phyloP scores from a whole-genome alignment of 2,888 invertebrate genomes.

The Unio delphinus region DNA sequence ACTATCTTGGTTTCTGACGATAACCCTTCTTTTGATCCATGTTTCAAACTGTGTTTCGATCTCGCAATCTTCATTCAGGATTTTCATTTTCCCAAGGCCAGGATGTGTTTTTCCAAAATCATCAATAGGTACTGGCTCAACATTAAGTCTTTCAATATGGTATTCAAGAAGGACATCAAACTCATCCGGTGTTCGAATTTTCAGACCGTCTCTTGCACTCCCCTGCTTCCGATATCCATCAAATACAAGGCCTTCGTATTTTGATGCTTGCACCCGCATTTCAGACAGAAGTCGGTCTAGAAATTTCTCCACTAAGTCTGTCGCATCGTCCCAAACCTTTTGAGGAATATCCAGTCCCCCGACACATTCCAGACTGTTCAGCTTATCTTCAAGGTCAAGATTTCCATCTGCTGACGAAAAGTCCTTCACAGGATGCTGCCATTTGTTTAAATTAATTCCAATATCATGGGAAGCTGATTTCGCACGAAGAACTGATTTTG shows the following conservation, averaged over 20 bases:
- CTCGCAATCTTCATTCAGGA: neutral
- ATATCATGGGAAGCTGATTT: neutral
- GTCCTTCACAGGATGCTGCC: conserved; percentile 1
- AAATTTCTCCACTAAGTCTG: neutral
- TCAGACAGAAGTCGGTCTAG: conserved; percentile 6
- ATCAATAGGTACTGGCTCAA: neutral
- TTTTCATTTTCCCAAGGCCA: too few relatives aligned
- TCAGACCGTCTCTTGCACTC: conserved; percentile 39
- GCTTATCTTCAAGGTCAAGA: neutral
- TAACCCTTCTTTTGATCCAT: conserved; percentile 9
- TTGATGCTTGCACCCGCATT: conserved; percentile 5
- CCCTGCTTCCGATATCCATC: conserved; percentile 27
- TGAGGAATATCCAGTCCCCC: conserved; percentile 2
- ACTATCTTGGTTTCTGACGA: neutral
- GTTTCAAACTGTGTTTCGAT: conserved; percentile 10
- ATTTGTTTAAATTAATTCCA: conserved; percentile 10
- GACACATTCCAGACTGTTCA: neutral
- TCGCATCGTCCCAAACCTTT: conserved; percentile 4
- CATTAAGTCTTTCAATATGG: conserved; percentile 17
- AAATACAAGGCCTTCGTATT: conserved; percentile 13
- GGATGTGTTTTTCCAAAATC: too few relatives aligned
- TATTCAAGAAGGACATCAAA: conserved; percentile 31
- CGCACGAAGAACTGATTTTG: too few relatives aligned
- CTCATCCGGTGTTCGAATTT: conserved; percentile 29
- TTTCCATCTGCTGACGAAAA: neutral